Percentiles rank a stretch among this genome's conserved stretches.
Conservation (phyloP, 2,888 invertebrate genomes). For the Acanthococcus lagerstroemiae region DNA sequence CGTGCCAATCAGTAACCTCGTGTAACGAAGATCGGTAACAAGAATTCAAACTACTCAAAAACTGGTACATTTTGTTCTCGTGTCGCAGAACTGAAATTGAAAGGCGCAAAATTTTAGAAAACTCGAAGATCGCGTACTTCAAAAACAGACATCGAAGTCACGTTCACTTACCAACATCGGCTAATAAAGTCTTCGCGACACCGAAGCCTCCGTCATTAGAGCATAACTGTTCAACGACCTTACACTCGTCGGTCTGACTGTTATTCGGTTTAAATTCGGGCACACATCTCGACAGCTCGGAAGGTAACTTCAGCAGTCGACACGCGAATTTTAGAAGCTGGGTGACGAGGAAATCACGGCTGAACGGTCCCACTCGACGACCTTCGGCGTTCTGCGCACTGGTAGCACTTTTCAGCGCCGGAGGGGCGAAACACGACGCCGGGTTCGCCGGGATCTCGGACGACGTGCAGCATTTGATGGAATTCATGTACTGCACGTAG, state of each 20-base stretch:
- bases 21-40: slow-evolving; percentile 62
- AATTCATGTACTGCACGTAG: slow-evolving; percentile 18
- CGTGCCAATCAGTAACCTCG: slow-evolving; percentile 50
- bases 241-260: slow-evolving; percentile 75
- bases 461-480: slow-evolving; percentile 21
- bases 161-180: slow-evolving; percentile 48
- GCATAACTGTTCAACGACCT: slow-evolving; percentile 49
- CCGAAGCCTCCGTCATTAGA: background rate
- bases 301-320: slow-evolving; percentile 53
- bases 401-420: slow-evolving; percentile 15
- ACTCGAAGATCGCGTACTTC: background rate
- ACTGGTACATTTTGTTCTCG: slow-evolving; percentile 68
- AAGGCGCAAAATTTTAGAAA: background rate
- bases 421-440: slow-evolving; percentile 19
- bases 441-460: slow-evolving; percentile 20
- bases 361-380: slow-evolving; percentile 15
- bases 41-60: slow-evolving; percentile 68
- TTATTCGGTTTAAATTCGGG: slow-evolving; percentile 44
- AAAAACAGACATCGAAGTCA: background rate
- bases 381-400: slow-evolving; percentile 14
- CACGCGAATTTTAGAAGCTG: slow-evolving; percentile 59
- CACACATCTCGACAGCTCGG: background rate
- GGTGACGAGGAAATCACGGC: slow-evolving; percentile 49
- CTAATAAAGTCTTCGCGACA: slow-evolving; percentile 49
- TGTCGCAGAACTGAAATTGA: slow-evolving; percentile 54